Evolutionary conservation across 2,113 vertebrate genomes (phyloP).

Genomic region (Rafetus swinhoei): DNA sequence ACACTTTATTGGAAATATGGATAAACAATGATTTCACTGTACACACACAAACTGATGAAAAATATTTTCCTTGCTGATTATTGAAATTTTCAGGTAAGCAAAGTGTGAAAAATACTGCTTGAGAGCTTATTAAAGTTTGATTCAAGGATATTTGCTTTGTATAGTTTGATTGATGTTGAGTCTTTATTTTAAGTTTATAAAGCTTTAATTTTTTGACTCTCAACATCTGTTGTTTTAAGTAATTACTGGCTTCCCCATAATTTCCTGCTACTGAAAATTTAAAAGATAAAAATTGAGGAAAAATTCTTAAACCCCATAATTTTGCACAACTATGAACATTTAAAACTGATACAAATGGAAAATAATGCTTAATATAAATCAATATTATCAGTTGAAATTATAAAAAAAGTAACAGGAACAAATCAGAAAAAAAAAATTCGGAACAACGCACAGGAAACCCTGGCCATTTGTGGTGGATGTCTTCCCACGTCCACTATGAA

Average conservation of each 20-base stretch:
- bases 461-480: no score
- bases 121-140: neutral
- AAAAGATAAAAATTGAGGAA: neutral
- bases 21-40: neutral
- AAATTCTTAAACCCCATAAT: neutral
- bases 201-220: neutral
- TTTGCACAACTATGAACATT: neutral
- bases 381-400: neutral
- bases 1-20: neutral
- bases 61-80: neutral
- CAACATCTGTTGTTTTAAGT: neutral
- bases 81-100: neutral
- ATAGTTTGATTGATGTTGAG: neutral
- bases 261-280: neutral
- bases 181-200: neutral
- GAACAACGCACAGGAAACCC: no score
- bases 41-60: neutral
- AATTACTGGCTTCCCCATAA: neutral
- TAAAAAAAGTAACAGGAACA: neutral
- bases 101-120: neutral
- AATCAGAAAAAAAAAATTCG: rapidly evolving
- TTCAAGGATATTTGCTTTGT: neutral
- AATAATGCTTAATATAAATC: neutral
- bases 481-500: no score
- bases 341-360: neutral